These are phyloP conservation scores for Hemiprocne comata DNA, from an alignment of 2,113 vertebrate species.

Conservation along the genomic window DNA sequence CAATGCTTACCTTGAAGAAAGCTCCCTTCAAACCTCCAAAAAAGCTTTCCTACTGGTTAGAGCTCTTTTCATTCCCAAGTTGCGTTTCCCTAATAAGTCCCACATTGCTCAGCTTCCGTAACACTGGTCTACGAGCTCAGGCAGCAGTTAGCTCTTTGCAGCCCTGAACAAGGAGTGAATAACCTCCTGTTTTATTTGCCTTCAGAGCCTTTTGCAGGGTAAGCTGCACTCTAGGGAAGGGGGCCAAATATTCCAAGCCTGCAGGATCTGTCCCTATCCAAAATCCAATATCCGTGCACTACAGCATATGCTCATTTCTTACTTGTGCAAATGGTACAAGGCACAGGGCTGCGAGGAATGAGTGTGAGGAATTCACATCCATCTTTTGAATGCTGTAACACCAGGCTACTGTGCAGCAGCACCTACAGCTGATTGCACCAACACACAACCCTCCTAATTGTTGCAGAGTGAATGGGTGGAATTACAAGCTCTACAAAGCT, in stretches of 20 bases:
- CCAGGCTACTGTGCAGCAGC: background rate
- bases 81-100: constrained; percentile 10
- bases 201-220: background rate
- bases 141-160: background rate
- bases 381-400: background rate
- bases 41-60: background rate
- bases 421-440: background rate
- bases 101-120: constrained; percentile 1
- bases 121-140: background rate
- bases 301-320: no score
- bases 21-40: background rate
- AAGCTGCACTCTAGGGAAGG: background rate
- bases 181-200: background rate
- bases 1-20: background rate
- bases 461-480: accelerated
- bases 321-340: background rate
- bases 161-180: no score
- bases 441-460: no score
- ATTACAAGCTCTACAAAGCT: background rate
- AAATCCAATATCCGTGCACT: background rate
- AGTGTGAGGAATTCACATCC: background rate
- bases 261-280: background rate
- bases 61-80: background rate
- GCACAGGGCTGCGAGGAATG: background rate
- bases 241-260: no score